Conservation (phyloP, 1,140 invertebrate species). For the Cydia splendana region DNA sequence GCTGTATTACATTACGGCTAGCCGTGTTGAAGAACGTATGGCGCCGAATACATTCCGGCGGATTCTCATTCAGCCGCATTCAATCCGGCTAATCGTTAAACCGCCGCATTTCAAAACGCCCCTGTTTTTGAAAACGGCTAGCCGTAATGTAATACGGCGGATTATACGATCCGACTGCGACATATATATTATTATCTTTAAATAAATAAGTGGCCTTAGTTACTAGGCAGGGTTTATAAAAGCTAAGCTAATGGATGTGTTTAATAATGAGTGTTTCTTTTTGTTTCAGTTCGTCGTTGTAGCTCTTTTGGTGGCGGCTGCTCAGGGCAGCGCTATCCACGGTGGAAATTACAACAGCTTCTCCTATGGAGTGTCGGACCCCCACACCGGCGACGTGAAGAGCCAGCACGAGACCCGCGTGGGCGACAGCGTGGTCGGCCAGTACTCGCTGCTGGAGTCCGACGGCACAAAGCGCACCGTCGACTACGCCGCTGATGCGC, state of each 20-base stretch:
- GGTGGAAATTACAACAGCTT: slow-evolving; percentile 59
- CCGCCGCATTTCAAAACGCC: too few species aligned
- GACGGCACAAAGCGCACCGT: slow-evolving; percentile 76
- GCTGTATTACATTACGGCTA: too few species aligned
- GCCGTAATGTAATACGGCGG: too few species aligned
- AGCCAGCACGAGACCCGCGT: slow-evolving; percentile 73
- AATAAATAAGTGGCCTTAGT: too few species aligned
- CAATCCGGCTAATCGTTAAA: too few species aligned
- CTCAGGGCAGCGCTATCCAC: slow-evolving; percentile 70
- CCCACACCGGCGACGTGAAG: slow-evolving; percentile 78
- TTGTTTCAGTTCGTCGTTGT: slow-evolving; percentile 50
- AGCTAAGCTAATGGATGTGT: not conserved
- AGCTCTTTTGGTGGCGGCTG: slow-evolving; percentile 47
- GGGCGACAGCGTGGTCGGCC: slow-evolving; percentile 80
- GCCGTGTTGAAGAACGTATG: too few species aligned
- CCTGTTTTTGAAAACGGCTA: too few species aligned
- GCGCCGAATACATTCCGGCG: too few species aligned
- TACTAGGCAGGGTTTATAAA: too few species aligned
- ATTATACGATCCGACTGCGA: too few species aligned
- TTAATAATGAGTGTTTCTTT: slow-evolving; percentile 1
- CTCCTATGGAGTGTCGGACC: slow-evolving; percentile 73
- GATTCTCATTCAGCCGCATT: too few species aligned
- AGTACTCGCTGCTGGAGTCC: slow-evolving; percentile 73
- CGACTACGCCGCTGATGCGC: slow-evolving; percentile 70
- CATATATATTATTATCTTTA: too few species aligned